A percentile compares a stretch with the other conserved stretches of the same genome.
Evolutionary conservation across 2,113 vertebrate genomes (phyloP).

Genomic region (Epinephelus cyanopodus): DNA sequence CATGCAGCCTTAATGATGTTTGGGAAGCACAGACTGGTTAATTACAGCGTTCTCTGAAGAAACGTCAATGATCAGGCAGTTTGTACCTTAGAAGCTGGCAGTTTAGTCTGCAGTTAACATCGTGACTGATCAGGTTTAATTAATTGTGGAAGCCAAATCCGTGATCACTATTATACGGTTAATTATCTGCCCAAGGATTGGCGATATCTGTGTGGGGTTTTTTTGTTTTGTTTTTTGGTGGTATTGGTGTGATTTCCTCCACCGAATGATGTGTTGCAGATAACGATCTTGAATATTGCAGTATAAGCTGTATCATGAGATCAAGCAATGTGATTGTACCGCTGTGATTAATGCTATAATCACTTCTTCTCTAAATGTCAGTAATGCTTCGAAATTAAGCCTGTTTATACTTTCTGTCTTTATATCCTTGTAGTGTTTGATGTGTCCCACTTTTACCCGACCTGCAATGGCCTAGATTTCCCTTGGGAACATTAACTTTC

Average conservation of each 20-base stretch:
- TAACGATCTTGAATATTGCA: neutral
- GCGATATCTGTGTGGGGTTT: no score
- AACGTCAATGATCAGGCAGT: neutral
- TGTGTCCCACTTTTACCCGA: neutral
- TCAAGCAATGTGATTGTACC: neutral
- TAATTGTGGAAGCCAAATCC: neutral
- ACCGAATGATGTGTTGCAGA: neutral
- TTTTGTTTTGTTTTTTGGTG: neutral
- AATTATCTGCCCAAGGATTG: neutral
- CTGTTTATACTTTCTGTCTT: slow-evolving; percentile 3
- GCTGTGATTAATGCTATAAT: neutral
- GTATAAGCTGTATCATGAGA: slow-evolving; percentile 4
- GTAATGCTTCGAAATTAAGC: neutral
- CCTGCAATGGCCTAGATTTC: slow-evolving; percentile 12
- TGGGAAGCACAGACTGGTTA: neutral
- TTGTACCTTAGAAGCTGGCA: neutral
- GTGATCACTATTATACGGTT: neutral
- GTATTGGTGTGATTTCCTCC: neutral
- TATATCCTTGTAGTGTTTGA: neutral
- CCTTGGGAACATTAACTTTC: neutral
- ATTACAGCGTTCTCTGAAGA: neutral
- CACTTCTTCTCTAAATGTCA: neutral
- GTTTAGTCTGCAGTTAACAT: neutral
- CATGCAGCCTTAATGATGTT: slow-evolving; percentile 18
- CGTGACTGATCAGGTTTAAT: neutral